Conservation (phyloP, 2,797 vertebrate species). For the Sandelia bainsii region DNA sequence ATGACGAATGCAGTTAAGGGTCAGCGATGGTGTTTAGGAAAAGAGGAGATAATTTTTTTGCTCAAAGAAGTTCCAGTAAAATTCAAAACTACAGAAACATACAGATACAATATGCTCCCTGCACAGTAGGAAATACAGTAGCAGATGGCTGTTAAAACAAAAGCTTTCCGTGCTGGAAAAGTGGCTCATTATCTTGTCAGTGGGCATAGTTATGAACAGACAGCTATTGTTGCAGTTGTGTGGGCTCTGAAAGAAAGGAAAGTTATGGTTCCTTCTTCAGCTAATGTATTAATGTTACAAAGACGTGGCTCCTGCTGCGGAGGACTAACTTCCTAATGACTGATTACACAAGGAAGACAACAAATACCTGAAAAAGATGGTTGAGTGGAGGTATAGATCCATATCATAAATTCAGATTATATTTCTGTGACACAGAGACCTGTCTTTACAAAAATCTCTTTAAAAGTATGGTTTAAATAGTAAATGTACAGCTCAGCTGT, state of each 20-base stretch:
- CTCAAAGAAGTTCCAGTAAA: background rate
- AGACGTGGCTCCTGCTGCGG: constrained; percentile 1
- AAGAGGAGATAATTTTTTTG: background rate
- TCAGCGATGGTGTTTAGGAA: too few relatives aligned
- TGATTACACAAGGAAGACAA: background rate
- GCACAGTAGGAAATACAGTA: constrained; percentile 17
- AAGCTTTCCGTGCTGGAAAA: constrained; percentile 46
- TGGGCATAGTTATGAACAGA: constrained; percentile 25
- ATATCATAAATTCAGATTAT: background rate
- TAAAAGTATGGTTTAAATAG: background rate
- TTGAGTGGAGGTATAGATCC: background rate
- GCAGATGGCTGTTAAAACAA: constrained; percentile 56
- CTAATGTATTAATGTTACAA: background rate
- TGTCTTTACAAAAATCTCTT: background rate
- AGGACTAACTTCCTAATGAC: background rate
- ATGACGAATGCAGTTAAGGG: too few relatives aligned
- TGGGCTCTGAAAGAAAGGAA: constrained; percentile 29
- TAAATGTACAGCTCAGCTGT: background rate
- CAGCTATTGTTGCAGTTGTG: constrained; percentile 28
- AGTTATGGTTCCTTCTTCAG: constrained; percentile 11
- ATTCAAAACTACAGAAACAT: constrained; percentile 12
- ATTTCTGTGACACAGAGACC: background rate
- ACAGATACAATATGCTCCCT: background rate
- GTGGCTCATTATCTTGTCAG: constrained; percentile 72
- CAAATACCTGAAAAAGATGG: background rate